Conservation (phyloP, 2,797 vertebrate species). For the Gorsachius magnificus region DNA sequence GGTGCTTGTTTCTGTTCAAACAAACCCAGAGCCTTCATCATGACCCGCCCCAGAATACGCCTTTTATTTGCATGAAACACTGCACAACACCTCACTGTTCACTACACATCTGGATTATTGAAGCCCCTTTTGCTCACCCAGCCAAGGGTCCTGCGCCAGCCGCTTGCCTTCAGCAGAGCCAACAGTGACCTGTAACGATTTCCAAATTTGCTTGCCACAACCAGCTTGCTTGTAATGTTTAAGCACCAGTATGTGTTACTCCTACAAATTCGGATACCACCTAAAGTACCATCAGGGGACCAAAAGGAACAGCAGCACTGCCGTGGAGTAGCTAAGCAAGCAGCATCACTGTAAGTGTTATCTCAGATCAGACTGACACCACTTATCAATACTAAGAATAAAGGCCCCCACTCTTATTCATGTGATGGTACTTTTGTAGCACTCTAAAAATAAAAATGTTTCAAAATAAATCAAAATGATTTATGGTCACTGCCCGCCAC, state of each 20-base stretch:
- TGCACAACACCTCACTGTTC: not conserved
- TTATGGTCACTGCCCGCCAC: not conserved
- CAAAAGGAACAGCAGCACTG: not conserved
- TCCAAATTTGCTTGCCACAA: not conserved
- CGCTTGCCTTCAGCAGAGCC: accelerated
- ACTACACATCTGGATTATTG: not conserved
- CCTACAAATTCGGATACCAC: not conserved
- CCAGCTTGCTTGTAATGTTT: not conserved
- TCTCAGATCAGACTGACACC: not conserved
- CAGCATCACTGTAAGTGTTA: not conserved
- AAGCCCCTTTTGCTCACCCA: not conserved
- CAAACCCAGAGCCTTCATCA: not conserved
- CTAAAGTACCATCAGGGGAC: not conserved
- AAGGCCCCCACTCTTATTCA: not conserved
- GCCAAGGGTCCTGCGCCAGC: not conserved
- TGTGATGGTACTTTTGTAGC: not conserved
- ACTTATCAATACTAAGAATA: not conserved
- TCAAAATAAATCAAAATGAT: not conserved
- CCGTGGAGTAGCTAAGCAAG: not conserved
- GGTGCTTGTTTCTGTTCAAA: accelerated
- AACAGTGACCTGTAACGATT: not conserved
- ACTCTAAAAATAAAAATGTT: not conserved
- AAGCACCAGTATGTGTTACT: not conserved
- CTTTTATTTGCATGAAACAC: not conserved
- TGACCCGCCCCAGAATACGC: accelerated